phyloP scores from a whole-genome alignment of 2,113 vertebrate genomes.

The Larimichthys crocea region DNA sequence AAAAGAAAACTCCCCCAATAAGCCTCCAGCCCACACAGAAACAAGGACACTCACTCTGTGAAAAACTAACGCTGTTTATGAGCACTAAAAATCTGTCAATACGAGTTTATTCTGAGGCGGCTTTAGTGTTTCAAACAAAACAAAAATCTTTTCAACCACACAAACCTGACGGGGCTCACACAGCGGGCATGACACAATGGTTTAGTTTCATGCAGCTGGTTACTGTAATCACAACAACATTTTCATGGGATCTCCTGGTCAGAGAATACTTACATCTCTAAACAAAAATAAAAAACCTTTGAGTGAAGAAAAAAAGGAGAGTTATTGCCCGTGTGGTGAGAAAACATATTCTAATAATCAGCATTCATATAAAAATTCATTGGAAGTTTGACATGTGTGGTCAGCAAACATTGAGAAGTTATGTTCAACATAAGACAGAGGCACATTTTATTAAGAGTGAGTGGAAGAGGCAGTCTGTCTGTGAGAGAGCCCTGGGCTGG shows the following conservation, averaged over 20 bases:
- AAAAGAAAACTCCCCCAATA: conserved; percentile 75
- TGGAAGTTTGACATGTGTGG: conserved; percentile 56
- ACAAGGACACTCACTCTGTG: conserved; percentile 58
- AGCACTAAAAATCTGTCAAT: conserved; percentile 45
- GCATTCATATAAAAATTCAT: conserved; percentile 35
- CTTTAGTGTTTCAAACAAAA: conserved; percentile 30
- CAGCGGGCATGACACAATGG: conserved; percentile 44
- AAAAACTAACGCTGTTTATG: conserved; percentile 41
- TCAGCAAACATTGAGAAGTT: conserved; percentile 48
- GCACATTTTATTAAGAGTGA: conserved; percentile 72
- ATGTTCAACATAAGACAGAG: conserved; percentile 68
- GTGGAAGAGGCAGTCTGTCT: conserved; percentile 43
- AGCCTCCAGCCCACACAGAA: conserved; percentile 77
- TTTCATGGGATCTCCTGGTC: conserved; percentile 30
- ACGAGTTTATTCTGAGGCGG: conserved; percentile 26
- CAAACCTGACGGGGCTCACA: conserved; percentile 38
- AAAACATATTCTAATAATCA: conserved; percentile 57
- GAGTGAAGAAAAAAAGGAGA: conserved; percentile 65
- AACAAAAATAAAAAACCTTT: conserved; percentile 52
- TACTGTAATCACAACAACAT: conserved; percentile 45
- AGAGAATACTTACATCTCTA: conserved; percentile 72
- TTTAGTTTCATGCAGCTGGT: conserved; percentile 66
- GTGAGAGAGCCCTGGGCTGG: conserved; percentile 68
- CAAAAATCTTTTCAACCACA: conserved; percentile 18
- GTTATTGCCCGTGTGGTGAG: conserved; percentile 52